These are phyloP conservation scores for Oceanodroma tethys DNA, from an alignment of 2,113 vertebrate species.

Conservation along the genomic window DNA sequence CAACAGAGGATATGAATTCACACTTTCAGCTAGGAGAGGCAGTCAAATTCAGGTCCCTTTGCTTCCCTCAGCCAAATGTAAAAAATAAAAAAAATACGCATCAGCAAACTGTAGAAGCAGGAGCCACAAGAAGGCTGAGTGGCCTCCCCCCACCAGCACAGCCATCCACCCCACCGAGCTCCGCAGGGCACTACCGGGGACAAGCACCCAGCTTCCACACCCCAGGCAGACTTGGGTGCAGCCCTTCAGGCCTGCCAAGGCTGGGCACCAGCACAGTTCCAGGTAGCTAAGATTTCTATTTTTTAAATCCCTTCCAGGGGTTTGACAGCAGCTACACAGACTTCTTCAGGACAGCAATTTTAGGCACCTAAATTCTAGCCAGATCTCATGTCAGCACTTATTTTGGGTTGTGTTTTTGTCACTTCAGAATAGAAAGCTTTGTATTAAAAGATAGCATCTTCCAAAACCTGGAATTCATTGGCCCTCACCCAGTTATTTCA, in stretches of 20 bases:
- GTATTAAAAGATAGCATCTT: not conserved
- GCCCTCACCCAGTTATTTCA: not conserved
- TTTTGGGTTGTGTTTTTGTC: not conserved
- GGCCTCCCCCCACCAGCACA: not conserved
- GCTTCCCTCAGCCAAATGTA: not conserved
- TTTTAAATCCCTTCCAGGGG: not conserved
- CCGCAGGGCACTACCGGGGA: fast-evolving
- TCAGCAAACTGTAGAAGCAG: not conserved
- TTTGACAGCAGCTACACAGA: fast-evolving
- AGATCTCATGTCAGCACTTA: not conserved
- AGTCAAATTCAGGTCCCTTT: not conserved
- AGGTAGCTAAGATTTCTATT: not conserved
- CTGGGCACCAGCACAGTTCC: not conserved
- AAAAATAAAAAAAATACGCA: fast-evolving
- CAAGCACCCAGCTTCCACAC: not conserved
- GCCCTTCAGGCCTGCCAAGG: not conserved
- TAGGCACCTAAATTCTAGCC: not conserved
- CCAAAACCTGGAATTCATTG: not conserved
- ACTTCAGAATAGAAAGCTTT: not conserved
- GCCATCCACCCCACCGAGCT: too few species aligned
- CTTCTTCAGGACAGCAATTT: not conserved
- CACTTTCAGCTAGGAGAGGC: not conserved
- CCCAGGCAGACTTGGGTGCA: not conserved
- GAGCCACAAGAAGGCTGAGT: not conserved
- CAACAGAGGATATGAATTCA: not conserved